Evolutionary conservation across 2,113 vertebrate species (phyloP).

Genomic region (Plecturocebus donacophilus): DNA sequence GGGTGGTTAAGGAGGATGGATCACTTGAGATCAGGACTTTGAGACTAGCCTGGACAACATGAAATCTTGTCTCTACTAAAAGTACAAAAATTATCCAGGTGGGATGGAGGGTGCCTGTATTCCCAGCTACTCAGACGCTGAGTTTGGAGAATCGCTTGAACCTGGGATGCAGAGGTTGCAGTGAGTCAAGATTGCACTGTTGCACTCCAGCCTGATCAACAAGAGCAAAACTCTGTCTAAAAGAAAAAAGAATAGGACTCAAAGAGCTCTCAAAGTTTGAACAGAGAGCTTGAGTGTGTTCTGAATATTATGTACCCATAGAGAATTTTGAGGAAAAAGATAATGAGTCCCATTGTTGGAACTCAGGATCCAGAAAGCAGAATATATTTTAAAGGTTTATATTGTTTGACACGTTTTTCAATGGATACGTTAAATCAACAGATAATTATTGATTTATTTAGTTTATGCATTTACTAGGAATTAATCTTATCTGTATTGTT

Average conservation of each 20-base stretch:
- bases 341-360: not conserved
- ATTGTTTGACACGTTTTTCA: not conserved
- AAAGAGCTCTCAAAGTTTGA: not conserved
- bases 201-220: too few species aligned
- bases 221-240: too few species aligned
- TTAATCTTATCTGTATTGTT: not conserved
- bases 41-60: too few species aligned
- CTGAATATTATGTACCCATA: not conserved
- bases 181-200: too few species aligned
- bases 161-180: too few species aligned
- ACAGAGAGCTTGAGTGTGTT: not conserved
- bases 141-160: too few species aligned
- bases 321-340: not conserved
- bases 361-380: not conserved
- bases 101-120: too few species aligned
- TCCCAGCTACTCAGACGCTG: too few species aligned
- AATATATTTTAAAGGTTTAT: not conserved
- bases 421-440: not conserved
- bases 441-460: not conserved
- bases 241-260: not conserved
- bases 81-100: too few species aligned
- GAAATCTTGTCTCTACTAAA: too few species aligned
- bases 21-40: too few species aligned
- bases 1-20: accelerated
- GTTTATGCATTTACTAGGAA: not conserved